phyloP scores from a whole-genome alignment of 23 tunicate genomes.

The Oikopleura vanhoeffeni region DNA sequence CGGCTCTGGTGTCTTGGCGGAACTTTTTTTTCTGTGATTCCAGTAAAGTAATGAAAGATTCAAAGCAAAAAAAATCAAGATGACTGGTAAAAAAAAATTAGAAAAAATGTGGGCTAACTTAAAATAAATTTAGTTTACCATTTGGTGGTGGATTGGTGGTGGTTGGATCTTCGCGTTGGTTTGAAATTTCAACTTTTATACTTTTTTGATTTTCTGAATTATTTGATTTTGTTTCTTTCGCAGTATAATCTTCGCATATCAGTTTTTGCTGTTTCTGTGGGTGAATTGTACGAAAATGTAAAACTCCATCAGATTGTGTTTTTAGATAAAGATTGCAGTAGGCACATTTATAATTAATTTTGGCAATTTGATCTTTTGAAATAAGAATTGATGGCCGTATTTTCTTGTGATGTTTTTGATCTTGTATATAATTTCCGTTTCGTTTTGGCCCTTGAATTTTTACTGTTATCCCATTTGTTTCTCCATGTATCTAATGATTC shows the following conservation, averaged over 20 bases:
- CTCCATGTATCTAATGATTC: no score
- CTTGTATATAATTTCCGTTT: no score
- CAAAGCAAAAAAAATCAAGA: not conserved
- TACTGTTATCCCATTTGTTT: no score
- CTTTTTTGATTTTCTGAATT: not conserved
- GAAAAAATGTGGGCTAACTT: no score
- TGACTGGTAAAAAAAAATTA: not conserved
- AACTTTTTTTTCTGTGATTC: not conserved
- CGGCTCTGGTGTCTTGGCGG: not conserved
- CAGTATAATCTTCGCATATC: not conserved
- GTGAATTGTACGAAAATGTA: not conserved
- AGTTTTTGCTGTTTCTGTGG: not conserved
- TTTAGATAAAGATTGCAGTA: not conserved
- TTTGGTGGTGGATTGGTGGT: no score
- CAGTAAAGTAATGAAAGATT: not conserved
- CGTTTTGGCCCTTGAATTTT: no score
- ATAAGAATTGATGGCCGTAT: no score
- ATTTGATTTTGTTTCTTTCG: no score
- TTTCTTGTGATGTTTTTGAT: no score
- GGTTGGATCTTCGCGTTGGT: not conserved
- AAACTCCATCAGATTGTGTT: not conserved
- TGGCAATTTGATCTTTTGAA: no score
- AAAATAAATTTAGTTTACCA: no score
- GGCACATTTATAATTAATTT: not conserved
- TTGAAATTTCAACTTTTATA: not conserved